Percentiles rank a stretch among this genome's conserved stretches.
Evolutionary conservation across 2,113 vertebrate species (phyloP).

Genomic region (Oncorhynchus tshawytscha): DNA sequence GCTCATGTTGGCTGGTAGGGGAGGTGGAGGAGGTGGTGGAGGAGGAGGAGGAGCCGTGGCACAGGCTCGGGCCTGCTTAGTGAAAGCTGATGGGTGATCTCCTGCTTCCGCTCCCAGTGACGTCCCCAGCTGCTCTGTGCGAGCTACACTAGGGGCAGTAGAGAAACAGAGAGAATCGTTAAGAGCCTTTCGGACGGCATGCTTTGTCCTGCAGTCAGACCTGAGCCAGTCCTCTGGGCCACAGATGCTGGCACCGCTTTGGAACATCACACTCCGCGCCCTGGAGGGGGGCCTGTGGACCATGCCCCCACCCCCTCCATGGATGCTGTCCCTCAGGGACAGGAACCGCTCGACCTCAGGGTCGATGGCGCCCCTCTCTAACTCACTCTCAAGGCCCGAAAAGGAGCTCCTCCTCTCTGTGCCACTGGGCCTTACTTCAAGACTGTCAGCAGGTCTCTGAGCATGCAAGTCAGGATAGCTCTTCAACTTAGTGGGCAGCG

Average conservation of each 20-base stretch:
- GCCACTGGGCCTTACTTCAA: constrained; percentile 48
- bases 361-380: constrained; percentile 54
- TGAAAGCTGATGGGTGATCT: constrained; percentile 86
- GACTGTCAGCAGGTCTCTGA: constrained; percentile 44
- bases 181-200: constrained; percentile 73
- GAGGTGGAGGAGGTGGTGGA: constrained; percentile 47
- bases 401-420: constrained; percentile 69
- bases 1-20: constrained; percentile 73
- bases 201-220: constrained; percentile 61
- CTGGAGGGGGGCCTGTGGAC: constrained; percentile 7
- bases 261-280: constrained; percentile 35
- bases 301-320: constrained; percentile 29
- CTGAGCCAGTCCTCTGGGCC: constrained; percentile 65
- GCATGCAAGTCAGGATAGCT: constrained; percentile 63
- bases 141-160: constrained; percentile 91
- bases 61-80: constrained; percentile 82
- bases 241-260: constrained; percentile 33
- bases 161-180: constrained; percentile 89
- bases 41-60: constrained; percentile 36
- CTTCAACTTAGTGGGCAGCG: constrained; percentile 74
- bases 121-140: constrained; percentile 85
- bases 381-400: constrained; percentile 62
- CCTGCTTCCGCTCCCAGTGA: constrained; percentile 84
- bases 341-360: constrained; percentile 52
- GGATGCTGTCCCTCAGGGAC: constrained; percentile 49